A percentile compares a stretch with the other conserved stretches of the same genome.
phyloP scores from a whole-genome alignment of 2,888 invertebrate genomes.

The Nephrotoma guestfalica region DNA sequence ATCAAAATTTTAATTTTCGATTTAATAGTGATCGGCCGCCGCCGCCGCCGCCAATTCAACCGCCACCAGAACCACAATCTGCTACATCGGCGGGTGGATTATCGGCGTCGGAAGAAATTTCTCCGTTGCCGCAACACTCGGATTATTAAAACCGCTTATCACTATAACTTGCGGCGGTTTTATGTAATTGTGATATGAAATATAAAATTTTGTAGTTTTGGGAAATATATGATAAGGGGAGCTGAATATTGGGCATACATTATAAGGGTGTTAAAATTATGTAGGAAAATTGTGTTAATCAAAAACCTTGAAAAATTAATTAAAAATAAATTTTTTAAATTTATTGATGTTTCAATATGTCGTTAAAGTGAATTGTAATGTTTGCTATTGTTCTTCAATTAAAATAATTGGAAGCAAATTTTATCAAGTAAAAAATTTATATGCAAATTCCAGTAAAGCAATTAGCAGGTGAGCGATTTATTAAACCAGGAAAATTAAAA shows the following conservation, averaged over 20 bases:
- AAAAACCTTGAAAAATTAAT: neutral
- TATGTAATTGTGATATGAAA: neutral
- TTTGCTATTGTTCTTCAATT: neutral
- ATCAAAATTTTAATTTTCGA: neutral
- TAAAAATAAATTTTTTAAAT: neutral
- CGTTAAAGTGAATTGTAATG: neutral
- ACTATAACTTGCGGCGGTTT: neutral
- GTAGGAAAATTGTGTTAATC: neutral
- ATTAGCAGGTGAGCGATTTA: no score
- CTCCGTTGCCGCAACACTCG: neutral
- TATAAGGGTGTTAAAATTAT: neutral
- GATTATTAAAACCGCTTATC: neutral
- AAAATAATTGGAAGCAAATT: no score
- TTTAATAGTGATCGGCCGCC: neutral
- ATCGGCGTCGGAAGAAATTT: neutral
- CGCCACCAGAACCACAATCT: neutral
- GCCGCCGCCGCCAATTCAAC: neutral
- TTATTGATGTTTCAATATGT: neutral
- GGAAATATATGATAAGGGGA: neutral
- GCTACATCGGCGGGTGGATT: neutral
- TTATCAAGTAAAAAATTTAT: no score
- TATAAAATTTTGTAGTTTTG: neutral
- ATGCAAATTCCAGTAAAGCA: no score
- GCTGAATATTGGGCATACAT: neutral
- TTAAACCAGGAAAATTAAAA: no score